Evolutionary conservation across 2,888 invertebrate species (phyloP).

Genomic region (Vesta saturnalis): DNA sequence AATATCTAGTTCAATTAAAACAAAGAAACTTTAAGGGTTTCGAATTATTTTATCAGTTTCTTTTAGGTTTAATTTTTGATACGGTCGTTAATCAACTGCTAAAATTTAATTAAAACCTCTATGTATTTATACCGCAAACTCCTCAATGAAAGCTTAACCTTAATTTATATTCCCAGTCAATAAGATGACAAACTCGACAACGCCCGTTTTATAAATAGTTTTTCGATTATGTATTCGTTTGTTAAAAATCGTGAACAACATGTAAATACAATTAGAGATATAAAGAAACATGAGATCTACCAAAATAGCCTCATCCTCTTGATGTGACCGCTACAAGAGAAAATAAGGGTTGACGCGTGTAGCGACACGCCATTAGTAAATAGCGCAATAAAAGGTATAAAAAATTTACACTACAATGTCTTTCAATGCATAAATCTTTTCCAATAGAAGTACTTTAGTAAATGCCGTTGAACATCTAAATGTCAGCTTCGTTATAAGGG

Average conservation of each 20-base stretch:
- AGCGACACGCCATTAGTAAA: conserved; percentile 36
- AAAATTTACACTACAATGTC: not conserved
- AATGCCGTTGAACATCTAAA: no score
- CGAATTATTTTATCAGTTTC: no score
- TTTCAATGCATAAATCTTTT: not conserved
- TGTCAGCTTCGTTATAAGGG: not conserved
- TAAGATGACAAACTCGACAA: conserved; percentile 16
- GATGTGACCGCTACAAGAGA: conserved; percentile 20
- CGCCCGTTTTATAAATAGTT: conserved; percentile 26
- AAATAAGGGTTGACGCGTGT: conserved; percentile 34
- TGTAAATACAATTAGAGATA: not conserved
- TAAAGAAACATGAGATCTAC: conserved; percentile 16
- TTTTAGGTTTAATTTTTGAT: no score
- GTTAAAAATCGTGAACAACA: no score
- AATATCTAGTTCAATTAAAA: no score
- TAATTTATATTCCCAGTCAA: conserved; percentile 20
- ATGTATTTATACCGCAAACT: not conserved
- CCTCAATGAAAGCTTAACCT: not conserved
- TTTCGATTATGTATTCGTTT: conserved; percentile 17
- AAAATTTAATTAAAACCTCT: conserved; percentile 1
- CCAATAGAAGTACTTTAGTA: no score
- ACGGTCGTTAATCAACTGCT: not conserved
- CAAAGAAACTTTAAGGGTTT: no score
- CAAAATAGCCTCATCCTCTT: no score
- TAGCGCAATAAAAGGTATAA: not conserved